These are phyloP conservation scores for Hypsopygia costalis DNA, from an alignment of 2,888 invertebrate species.

Conservation along the genomic window DNA sequence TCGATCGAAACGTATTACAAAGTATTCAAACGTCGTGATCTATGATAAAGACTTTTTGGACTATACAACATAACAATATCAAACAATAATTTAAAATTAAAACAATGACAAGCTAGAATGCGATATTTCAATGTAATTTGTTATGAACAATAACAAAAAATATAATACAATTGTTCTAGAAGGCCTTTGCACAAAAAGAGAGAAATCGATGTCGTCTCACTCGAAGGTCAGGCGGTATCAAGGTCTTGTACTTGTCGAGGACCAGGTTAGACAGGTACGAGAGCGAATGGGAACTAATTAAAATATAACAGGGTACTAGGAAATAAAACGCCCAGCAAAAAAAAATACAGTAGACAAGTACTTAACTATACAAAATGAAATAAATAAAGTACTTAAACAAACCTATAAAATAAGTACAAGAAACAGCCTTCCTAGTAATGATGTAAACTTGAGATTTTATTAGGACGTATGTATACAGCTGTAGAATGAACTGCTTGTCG, in stretches of 20 bases:
- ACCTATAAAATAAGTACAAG: no score
- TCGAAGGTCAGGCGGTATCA: conserved; percentile 5
- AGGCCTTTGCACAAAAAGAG: background rate
- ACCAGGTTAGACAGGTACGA: conserved; percentile 1
- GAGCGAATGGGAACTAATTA: background rate
- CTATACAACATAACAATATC: no score
- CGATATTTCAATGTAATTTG: background rate
- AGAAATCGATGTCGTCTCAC: conserved; percentile 3
- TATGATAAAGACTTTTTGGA: no score
- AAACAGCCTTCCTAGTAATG: no score
- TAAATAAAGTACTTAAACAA: background rate
- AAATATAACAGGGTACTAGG: background rate
- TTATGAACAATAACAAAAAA: background rate
- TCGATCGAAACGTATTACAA: no score
- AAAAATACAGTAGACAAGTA: background rate
- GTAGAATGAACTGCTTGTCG: no score
- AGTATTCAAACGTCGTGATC: no score
- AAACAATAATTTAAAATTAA: background rate
- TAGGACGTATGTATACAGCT: no score
- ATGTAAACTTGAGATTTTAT: no score
- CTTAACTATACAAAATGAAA: background rate
- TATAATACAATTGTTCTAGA: background rate
- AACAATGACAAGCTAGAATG: background rate
- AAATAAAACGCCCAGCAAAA: background rate
- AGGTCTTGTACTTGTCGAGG: background rate